Base-by-base conservation (phyloP, 2,797 vertebrate species). In the Schizopygopsis malacanthus region DNA sequence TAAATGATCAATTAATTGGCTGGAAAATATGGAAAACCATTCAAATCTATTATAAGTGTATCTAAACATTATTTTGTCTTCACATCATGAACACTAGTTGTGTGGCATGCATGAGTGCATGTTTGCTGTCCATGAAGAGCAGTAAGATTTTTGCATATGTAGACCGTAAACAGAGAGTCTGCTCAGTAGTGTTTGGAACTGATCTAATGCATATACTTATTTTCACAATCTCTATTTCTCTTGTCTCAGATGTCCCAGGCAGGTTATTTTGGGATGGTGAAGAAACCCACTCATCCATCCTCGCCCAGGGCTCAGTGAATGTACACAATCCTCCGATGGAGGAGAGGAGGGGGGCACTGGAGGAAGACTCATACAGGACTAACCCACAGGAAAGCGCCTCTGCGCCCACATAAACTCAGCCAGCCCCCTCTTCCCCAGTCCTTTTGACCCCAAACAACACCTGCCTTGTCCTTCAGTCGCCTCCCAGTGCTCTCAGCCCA, bases 351-450 rank as follows among this genome's bases (percentile, higher is more conserved):
- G 93, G 3, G 63, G 79, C 47, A 1, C 84, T 16, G 87, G 75
- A 63, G 90, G 94, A 76, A 93, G 85, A 10, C 90, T 95, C 95
- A 79, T 93, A 91, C 81, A 97, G 98, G 95, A 98, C 98, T 96
- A 96, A 83, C 92, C 94, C 90, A 88, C 95, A 93, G 50, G 95
- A 96, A 89, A 93, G 91, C 6, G 78, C 83, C 16, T 89, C 90
- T 8, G 94, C 96, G 85, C 92, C 96, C 87, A 96, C 97, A 91
- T 98, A 96, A 95, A 91, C 77, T 79, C 41, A 79, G n/a, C 45
- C 80, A 67, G 85, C 69, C 61, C 5, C 82, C 87, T 82, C 85
- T 82, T 86, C 84, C 43, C 86, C 90, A 88, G 87, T 84, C 91
- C 91, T 83, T 63, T 4, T 84, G 61, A 89, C 90, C 85, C 79